Evolutionary conservation across 2,113 vertebrate species (phyloP).

Genomic region (Nothoprocta pentlandii): DNA sequence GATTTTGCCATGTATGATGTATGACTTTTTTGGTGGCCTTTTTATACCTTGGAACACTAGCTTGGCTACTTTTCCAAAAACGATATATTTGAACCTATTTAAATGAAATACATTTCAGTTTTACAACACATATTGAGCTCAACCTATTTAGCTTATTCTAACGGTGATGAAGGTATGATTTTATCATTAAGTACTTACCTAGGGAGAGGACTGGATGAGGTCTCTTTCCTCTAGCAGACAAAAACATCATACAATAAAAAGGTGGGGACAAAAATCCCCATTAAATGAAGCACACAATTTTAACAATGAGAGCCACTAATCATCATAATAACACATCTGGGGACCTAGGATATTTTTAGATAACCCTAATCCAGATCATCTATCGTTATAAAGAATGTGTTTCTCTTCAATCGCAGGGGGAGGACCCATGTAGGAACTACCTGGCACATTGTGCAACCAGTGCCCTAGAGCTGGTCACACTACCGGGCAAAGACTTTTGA

Average conservation of each 20-base stretch:
- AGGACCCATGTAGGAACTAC: not conserved
- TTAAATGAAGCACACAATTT: not conserved
- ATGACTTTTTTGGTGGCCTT: not conserved
- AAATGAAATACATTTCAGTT: not conserved
- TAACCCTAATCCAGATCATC: not conserved
- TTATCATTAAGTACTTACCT: not conserved
- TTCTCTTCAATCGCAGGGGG: not conserved
- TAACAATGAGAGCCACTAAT: not conserved
- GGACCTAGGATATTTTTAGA: not conserved
- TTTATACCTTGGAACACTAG: not conserved
- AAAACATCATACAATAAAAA: not conserved
- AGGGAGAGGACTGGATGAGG: not conserved
- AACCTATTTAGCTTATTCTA: accelerated
- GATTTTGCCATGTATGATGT: not conserved
- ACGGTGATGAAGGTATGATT: not conserved
- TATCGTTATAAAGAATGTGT: not conserved
- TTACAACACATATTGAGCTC: not conserved
- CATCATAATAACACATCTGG: not conserved
- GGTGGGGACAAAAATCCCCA: not conserved
- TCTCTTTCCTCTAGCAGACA: not conserved
- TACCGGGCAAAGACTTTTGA: not conserved
- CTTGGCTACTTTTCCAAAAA: not conserved
- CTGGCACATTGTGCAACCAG: not conserved
- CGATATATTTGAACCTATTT: not conserved
- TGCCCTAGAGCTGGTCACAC: accelerated